Conservation (phyloP, 92 coral and sea anemone species). For the Zoanthus gigantus region DNA sequence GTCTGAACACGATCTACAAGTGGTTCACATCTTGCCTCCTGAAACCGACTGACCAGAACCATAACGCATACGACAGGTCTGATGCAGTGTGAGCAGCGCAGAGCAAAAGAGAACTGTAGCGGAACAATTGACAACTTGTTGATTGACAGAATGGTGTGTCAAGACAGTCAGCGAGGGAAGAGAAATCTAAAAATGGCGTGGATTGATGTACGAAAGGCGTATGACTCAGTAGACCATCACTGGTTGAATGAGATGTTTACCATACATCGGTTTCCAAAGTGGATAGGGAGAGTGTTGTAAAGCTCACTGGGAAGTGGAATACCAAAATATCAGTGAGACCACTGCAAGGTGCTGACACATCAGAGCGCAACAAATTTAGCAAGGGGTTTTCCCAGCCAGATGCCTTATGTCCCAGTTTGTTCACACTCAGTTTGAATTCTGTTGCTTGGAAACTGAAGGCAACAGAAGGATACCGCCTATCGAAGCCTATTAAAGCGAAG, state of each 20-base stretch:
- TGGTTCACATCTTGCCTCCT: conserved; percentile 13
- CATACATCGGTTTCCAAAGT: background rate
- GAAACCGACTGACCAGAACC: conserved; percentile 8
- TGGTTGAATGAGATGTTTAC: background rate
- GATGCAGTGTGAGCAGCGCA: conserved; percentile 33
- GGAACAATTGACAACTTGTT: conserved; percentile 29
- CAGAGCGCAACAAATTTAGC: conserved; percentile 12
- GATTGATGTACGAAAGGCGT: background rate
- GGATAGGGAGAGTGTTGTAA: background rate
- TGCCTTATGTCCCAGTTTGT: background rate
- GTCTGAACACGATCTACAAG: conserved; percentile 22
- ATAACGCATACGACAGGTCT: conserved; percentile 8
- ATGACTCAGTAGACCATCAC: background rate
- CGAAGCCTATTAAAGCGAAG: background rate
- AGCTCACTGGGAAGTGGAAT: background rate
- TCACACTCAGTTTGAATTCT: background rate
- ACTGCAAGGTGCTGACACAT: conserved; percentile 24
- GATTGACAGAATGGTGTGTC: background rate
- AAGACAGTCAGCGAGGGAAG: background rate
- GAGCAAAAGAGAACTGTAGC: conserved; percentile 29
- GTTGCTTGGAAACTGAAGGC: conserved; percentile 35
- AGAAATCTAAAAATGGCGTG: background rate
- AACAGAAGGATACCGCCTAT: background rate
- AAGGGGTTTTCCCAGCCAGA: conserved; percentile 41
- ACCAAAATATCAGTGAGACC: background rate